Percentiles rank a stretch among this genome's conserved stretches.
Evolutionary conservation across 2,113 vertebrate genomes (phyloP).

Genomic region (Montifringilla adamsi): DNA sequence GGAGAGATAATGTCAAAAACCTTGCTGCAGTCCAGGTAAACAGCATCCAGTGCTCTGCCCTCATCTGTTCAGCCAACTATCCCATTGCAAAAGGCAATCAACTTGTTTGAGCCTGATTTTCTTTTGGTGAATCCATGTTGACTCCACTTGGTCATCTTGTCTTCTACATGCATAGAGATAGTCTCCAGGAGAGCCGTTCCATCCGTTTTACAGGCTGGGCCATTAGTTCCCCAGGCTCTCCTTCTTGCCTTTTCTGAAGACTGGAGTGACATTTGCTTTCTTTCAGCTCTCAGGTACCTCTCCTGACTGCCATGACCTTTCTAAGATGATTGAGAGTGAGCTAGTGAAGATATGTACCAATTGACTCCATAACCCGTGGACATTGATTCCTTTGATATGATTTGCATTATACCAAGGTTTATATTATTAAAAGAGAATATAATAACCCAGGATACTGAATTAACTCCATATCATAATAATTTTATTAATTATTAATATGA

Average conservation of each 20-base stretch:
- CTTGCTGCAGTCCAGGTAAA: neutral
- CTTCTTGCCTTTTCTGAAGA: neutral
- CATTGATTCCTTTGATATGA: neutral
- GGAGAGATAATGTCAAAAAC: neutral
- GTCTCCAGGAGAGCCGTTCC: accelerated
- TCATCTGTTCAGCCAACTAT: neutral
- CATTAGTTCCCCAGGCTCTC: neutral
- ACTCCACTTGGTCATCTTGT: neutral
- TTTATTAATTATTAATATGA: neutral
- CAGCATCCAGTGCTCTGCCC: neutral
- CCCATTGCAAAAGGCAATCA: neutral
- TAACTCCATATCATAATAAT: neutral
- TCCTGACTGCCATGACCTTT: neutral
- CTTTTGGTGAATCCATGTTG: neutral
- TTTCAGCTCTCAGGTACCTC: neutral
- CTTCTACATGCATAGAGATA: neutral
- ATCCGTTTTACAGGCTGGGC: neutral
- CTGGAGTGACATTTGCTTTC: neutral
- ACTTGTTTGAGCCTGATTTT: neutral
- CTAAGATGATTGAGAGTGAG: neutral
- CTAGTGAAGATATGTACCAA: neutral
- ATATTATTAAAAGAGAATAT: neutral
- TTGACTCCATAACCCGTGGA: neutral
- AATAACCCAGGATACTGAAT: neutral
- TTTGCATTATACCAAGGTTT: neutral